Conservation (phyloP, 2,113 vertebrate genomes). For the Nothocercus julius region DNA sequence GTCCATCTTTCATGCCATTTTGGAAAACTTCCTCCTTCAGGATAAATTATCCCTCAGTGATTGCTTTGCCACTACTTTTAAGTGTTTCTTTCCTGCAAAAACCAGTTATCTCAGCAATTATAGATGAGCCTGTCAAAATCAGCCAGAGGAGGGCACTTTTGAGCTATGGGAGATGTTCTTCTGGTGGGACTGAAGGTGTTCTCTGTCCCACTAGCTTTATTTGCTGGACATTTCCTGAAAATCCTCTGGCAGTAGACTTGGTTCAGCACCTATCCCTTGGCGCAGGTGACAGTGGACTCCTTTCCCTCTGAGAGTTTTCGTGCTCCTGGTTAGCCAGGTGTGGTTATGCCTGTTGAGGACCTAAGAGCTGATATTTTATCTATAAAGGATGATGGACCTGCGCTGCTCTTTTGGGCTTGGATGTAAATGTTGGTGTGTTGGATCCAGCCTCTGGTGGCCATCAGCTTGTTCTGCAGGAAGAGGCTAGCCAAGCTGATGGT, state of each 20-base stretch:
- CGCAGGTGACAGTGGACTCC: background rate
- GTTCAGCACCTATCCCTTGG: background rate
- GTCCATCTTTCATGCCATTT: background rate
- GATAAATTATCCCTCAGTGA: background rate
- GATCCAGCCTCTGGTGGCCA: accelerated
- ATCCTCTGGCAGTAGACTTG: background rate
- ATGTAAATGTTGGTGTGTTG: background rate
- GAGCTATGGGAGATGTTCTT: conserved; percentile 60
- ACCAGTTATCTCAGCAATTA: background rate
- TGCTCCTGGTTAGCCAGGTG: background rate
- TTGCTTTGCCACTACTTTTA: background rate
- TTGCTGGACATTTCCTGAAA: background rate
- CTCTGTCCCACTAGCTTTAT: background rate
- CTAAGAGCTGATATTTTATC: background rate
- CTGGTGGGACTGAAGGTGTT: conserved; percentile 27
- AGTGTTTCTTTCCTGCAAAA: background rate
- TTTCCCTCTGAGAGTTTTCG: background rate
- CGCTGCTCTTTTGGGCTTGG: background rate
- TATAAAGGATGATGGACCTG: accelerated
- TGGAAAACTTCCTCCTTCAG: background rate
- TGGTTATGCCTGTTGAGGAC: background rate
- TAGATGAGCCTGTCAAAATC: conserved; percentile 44
- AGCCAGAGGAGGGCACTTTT: conserved; percentile 75
- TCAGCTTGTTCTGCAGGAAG: background rate
- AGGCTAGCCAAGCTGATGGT: background rate